Base-by-base conservation (phyloP, 2,113 vertebrate genomes). In the Aspidoscelis tigris region DNA sequence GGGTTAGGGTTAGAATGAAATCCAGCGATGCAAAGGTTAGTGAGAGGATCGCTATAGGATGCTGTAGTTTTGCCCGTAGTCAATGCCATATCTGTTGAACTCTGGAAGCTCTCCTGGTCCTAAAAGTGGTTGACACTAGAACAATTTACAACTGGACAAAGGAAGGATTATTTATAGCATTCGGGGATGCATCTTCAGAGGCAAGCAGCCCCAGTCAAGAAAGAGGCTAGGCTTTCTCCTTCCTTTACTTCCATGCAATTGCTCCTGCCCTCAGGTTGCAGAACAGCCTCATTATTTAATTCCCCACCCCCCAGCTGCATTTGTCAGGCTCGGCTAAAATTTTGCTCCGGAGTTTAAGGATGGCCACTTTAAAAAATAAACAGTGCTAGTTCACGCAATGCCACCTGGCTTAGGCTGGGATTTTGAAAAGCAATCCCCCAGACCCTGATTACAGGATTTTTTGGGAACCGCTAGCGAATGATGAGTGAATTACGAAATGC, bases 71-170 rank as follows among this genome's bases (percentile, higher is more conserved):
- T 55, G 43, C 26, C 58, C 22, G 21, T 73, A 18, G 41, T 71
- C 44, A 47, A 65, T 61, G 68, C 55, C 70, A 50, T 33, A 22
- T 72, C 61, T 24, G n/a, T 72, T 68, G 78, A 72, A 73, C 89
- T 92, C 90, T 80, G 84, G 78, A n/a, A 66, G 88, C 82, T 76
- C 82, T n/a, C 89, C 79, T 3, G 76, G 68, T 16, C 65, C 70
- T 82, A 65, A 39, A 86, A 26, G 83, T 5, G 70, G 22, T 0
- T 71, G 24, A 72, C n/a, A 0, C 65, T 71, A 24, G 9, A 10
- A 61, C 26, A 9, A 3, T 76, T n/a, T 53, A 53, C 1, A 43
- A 68, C 22, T 0, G 24, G 79, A 82, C 11, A 4, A 0, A 9
- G 44, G 1, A 70, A 82, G 4, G 58, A 16, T 53, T 65, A 1